Conservation (phyloP, 2,797 vertebrate genomes). For the Parauchenoglanis punctatus region DNA sequence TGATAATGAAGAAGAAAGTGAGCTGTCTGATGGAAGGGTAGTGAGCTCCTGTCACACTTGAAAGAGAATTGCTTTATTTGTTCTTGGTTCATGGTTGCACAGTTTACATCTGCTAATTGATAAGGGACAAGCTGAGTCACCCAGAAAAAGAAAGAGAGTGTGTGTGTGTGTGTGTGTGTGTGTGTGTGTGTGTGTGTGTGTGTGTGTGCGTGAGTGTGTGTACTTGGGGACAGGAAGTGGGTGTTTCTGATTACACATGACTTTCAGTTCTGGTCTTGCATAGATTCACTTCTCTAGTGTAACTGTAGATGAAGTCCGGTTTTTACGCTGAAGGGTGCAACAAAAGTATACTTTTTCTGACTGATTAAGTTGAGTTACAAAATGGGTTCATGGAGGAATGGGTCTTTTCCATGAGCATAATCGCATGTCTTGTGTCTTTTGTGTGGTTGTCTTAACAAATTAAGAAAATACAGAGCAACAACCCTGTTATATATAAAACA, state of each 20-base stretch:
- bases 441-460: neutral
- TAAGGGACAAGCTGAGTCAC: conserved; percentile 20
- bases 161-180: neutral
- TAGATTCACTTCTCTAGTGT: neutral
- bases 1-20: neutral
- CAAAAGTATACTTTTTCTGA: neutral
- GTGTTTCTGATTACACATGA: conserved; percentile 6
- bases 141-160: neutral
- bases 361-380: neutral
- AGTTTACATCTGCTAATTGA: conserved; percentile 31
- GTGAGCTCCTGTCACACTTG: neutral
- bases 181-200: neutral
- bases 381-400: neutral
- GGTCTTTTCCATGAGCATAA: neutral
- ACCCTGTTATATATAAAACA: no score
- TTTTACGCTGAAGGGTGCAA: neutral
- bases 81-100: conserved; percentile 14
- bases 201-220: neutral
- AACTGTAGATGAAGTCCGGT: neutral
- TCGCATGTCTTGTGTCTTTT: neutral
- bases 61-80: conserved; percentile 12
- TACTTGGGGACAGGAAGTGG: neutral
- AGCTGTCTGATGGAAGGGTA: conserved; percentile 3
- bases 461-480: neutral
- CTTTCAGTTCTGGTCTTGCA: conserved; percentile 14